phyloP scores from a whole-genome alignment of 2,113 vertebrate species.

The Prietella phreatophila region DNA sequence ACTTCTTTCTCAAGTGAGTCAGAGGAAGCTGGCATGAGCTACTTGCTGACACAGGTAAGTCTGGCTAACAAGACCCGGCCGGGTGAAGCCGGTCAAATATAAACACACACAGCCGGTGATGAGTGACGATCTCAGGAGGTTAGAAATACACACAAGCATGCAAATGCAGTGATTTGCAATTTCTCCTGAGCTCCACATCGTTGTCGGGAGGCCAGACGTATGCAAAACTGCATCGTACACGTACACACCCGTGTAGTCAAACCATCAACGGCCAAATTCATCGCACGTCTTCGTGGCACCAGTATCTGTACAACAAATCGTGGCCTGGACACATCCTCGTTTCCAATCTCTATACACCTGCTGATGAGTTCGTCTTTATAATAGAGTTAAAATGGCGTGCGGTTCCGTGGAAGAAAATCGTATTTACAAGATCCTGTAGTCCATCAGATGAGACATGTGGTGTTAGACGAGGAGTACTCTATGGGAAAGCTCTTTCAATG shows the following conservation, averaged over 20 bases:
- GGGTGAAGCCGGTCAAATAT: constrained; percentile 1
- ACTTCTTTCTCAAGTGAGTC: constrained; percentile 53
- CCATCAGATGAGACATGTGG: background rate
- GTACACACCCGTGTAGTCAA: constrained; percentile 18
- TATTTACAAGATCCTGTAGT: background rate
- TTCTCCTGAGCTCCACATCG: background rate
- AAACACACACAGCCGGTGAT: background rate
- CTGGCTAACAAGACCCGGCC: constrained; percentile 10
- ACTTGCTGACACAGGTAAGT: constrained; percentile 51
- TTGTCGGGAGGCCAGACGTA: background rate
- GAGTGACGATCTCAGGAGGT: constrained; percentile 17
- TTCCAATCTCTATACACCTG: background rate
- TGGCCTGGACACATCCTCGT: background rate
- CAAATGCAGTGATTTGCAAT: constrained; percentile 45
- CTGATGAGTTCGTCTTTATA: background rate
- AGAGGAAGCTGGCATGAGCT: constrained; percentile 39
- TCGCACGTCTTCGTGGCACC: background rate
- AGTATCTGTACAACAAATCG: background rate
- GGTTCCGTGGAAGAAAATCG: background rate
- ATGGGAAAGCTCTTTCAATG: background rate
- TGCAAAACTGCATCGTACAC: constrained; percentile 26
- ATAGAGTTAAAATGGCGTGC: background rate
- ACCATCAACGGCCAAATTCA: constrained; percentile 16
- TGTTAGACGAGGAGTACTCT: background rate
- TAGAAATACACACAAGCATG: constrained; percentile 37